Evolutionary conservation across 1,140 invertebrate species (phyloP).

Genomic region (Drosophila biarmipes): DNA sequence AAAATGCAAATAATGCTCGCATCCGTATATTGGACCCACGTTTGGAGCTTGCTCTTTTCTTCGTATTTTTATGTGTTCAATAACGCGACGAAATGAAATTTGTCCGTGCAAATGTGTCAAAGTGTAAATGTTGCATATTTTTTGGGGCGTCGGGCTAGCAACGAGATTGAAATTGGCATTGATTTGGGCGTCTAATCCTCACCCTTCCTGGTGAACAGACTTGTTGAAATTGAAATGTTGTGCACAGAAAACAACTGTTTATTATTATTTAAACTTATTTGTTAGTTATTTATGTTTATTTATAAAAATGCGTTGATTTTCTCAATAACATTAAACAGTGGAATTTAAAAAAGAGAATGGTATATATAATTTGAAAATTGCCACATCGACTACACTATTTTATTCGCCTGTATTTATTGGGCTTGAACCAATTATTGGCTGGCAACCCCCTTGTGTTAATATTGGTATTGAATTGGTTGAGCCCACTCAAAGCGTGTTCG

Average conservation of each 20-base stretch:
- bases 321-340: no score
- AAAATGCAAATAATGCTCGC: conserved; percentile 68
- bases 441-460: conserved; percentile 2
- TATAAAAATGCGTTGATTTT: no score
- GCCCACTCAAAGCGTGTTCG: conserved; percentile 4
- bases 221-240: conserved; percentile 24
- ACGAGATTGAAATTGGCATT: conserved; percentile 36
- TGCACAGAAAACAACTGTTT: neutral
- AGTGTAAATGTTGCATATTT: conserved; percentile 66
- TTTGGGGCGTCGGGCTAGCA: neutral
- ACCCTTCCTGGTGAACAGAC: conserved; percentile 5
- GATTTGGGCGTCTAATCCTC: neutral
- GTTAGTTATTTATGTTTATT: no score
- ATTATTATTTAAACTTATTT: no score
- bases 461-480: conserved; percentile 6
- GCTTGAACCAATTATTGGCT: conserved; percentile 9
- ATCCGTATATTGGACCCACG: conserved; percentile 15
- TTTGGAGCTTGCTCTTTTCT: conserved; percentile 11
- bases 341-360: no score
- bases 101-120: conserved; percentile 46
- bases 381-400: neutral
- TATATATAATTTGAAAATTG: no score
- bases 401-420: neutral
- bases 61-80: conserved; percentile 48
- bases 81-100: conserved; percentile 60